Conservation (phyloP, 2,797 vertebrate genomes). For the Pseudotriccus pelzelni region DNA sequence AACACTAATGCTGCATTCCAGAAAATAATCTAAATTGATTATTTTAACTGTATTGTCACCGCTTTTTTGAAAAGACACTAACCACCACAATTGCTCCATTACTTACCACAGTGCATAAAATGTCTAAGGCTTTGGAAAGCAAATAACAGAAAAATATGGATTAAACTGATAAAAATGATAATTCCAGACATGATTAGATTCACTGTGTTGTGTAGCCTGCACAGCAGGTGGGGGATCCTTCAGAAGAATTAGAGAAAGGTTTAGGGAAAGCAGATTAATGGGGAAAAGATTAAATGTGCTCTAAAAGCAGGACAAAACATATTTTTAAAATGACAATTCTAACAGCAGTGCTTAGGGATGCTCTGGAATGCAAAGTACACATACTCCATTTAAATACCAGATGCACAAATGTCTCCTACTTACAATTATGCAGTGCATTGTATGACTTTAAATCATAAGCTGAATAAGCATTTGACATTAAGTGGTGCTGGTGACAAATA, state of each 20-base stretch:
- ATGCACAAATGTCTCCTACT: slow-evolving; percentile 40
- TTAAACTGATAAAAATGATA: slow-evolving; percentile 77
- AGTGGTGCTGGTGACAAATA: slow-evolving; percentile 57
- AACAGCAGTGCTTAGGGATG: slow-evolving; percentile 59
- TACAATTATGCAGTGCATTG: slow-evolving; percentile 11
- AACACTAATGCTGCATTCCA: slow-evolving; percentile 49
- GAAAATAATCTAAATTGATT: slow-evolving; percentile 69
- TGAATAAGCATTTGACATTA: slow-evolving; percentile 57
- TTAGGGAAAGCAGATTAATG: slow-evolving; percentile 81
- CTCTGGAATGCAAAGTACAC: slow-evolving; percentile 55
- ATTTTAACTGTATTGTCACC: slow-evolving; percentile 61
- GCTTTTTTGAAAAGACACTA: slow-evolving; percentile 21
- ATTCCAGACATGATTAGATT: slow-evolving; percentile 79
- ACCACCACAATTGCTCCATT: slow-evolving; percentile 63
- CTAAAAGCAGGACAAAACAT: slow-evolving; percentile 75
- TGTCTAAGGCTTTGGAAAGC: slow-evolving; percentile 57
- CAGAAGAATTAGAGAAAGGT: slow-evolving; percentile 78
- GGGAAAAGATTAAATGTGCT: slow-evolving; percentile 76
- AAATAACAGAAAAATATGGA: slow-evolving; percentile 76
- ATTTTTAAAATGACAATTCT: slow-evolving; percentile 75
- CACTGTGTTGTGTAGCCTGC: slow-evolving; percentile 68
- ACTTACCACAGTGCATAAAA: slow-evolving; percentile 52
- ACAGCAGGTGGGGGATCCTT: slow-evolving; percentile 77
- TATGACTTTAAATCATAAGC: slow-evolving; percentile 47
- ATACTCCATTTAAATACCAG: slow-evolving; percentile 51